Conservation (phyloP, 2,113 vertebrate species). For the Nibea coibor region DNA sequence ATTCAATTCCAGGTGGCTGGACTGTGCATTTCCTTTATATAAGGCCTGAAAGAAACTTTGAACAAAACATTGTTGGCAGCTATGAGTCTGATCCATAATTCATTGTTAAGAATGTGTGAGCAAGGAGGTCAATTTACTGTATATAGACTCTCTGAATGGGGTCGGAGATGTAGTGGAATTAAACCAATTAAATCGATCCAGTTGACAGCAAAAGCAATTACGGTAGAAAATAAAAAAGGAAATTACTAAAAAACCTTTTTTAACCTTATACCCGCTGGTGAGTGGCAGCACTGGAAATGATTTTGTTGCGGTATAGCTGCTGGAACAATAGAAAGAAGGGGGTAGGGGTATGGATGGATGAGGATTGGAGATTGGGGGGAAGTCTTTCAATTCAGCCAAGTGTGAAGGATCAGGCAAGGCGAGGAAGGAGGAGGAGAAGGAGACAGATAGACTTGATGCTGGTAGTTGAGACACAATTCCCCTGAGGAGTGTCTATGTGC, state of each 20-base stretch:
- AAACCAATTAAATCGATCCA: background rate
- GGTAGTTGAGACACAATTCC: background rate
- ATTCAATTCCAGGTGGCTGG: background rate
- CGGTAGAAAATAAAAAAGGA: background rate
- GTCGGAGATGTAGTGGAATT: background rate
- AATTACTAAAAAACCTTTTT: background rate
- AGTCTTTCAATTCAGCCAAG: slow-evolving; percentile 3
- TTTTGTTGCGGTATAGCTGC: background rate
- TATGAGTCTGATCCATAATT: background rate
- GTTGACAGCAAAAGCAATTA: background rate
- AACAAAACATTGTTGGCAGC: background rate
- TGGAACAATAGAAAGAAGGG: slow-evolving; percentile 11
- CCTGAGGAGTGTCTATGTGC: background rate
- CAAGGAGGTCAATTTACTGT: background rate
- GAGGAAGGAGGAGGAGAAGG: background rate
- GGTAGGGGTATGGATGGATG: background rate
- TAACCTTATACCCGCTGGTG: background rate
- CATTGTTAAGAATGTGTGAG: background rate
- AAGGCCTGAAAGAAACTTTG: background rate
- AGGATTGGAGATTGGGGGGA: slow-evolving; percentile 11
- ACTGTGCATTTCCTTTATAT: background rate
- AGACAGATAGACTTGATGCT: slow-evolving; percentile 1
- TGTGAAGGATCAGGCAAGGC: slow-evolving; percentile 21
- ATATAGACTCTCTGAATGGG: background rate
- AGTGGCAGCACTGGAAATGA: background rate